These are phyloP conservation scores for Castor canadensis DNA, from an alignment of 2,113 vertebrate genomes.

Conservation along the genomic window DNA sequence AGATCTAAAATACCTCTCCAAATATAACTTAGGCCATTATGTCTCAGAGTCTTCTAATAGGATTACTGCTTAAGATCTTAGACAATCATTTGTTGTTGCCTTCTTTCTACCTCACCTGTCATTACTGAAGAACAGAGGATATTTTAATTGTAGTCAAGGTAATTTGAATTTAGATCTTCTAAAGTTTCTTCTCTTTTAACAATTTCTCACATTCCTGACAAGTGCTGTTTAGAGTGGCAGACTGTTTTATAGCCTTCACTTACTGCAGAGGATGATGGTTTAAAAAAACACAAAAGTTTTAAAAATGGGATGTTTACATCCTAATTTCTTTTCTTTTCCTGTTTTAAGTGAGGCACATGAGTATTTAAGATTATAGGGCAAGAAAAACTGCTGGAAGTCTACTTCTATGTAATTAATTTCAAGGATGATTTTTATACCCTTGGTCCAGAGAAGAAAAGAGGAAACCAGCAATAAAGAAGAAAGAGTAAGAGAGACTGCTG, in stretches of 20 bases:
- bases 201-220: constrained; percentile 35
- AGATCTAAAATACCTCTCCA: neutral
- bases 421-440: neutral
- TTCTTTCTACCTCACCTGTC: neutral
- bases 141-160: constrained; percentile 32
- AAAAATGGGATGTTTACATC: neutral
- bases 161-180: constrained; percentile 51
- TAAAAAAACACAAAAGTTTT: neutral
- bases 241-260: constrained; percentile 4
- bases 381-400: neutral
- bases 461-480: neutral
- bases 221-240: constrained; percentile 55
- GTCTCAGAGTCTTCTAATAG: neutral
- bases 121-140: neutral
- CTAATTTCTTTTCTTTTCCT: neutral
- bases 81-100: neutral
- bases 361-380: neutral
- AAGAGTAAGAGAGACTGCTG: accelerated
- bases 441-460: neutral
- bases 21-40: neutral
- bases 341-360: neutral
- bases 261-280: neutral
- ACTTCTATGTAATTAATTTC: constrained; percentile 7
- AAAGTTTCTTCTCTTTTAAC: constrained; percentile 11
- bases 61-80: neutral